Evolutionary conservation across 2,113 vertebrate species (phyloP), one percentile per base, ranked within the genome.

Genomic region (Rhea americana): DNA sequence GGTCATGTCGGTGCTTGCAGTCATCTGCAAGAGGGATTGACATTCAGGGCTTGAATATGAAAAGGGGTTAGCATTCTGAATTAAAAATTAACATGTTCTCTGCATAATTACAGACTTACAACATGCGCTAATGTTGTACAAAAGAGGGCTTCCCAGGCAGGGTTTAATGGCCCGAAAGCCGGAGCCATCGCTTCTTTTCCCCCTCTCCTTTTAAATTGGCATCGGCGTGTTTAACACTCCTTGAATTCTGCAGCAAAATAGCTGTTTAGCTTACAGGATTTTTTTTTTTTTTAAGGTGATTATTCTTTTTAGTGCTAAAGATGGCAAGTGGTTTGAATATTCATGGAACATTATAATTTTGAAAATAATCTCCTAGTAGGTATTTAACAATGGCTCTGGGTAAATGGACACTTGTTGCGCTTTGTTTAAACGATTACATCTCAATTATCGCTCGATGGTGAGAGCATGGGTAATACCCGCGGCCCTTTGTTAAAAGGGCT

Each of bases 361-460:
- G 76, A 41, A 91, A 89, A 90, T 96, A 88, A 91, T 93, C 83
- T 96, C 75, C 85, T 85, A 91, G 71, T 89, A 85, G 93, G 53
- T 87, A 70, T 92, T 93, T 80, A 96, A 95, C 93, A 93, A 90
- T 84, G 79, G 92, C 79, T 93, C 82, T 91, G 88, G 58, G 87
- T 96, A 96, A 96, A 97, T 95, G 94, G 95, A 95, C 87, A 95
- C 95, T 97, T 97, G 97, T 96, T 97, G 91, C 77, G 65, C 94
- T 96, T 94, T 93, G 92, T 97, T 96, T 88, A 93, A 94, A 88
- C 7, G 88, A 94, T 94, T 94, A 92, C 91, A 80, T 94, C 93
- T 96, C 93, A 93, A 94, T 96, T 94, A 95, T 84, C 1, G 0
- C 86, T 95, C 37, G 91, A n/a, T 95, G 91, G 87, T 91, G 87